Conservation (phyloP, 2,888 invertebrate species). For the Dynastes tityus region DNA sequence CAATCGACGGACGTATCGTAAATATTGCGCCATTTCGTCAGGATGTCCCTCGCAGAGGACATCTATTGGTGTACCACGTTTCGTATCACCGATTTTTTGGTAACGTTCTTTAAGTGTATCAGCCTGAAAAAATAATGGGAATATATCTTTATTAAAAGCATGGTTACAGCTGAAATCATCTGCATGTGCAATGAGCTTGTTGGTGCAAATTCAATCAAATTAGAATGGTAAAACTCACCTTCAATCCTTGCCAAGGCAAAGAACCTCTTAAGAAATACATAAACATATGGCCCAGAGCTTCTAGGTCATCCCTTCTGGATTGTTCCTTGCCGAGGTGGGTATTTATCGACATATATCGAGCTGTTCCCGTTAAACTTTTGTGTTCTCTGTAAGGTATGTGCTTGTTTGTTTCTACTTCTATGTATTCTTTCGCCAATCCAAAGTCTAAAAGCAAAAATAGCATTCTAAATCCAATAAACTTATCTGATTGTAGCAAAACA, state of each 20-base stretch:
- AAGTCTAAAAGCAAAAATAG: constrained; percentile 80
- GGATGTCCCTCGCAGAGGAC: constrained; percentile 89
- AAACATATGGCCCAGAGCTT: constrained; percentile 99
- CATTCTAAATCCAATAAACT: not conserved
- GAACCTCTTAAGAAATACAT: constrained; percentile 99
- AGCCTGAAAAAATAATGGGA: constrained; percentile 71
- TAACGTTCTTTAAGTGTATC: constrained; percentile 99
- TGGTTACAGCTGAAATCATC: too few species aligned
- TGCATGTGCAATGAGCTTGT: not conserved
- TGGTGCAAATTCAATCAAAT: not conserved
- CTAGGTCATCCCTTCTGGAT: constrained; percentile 98
- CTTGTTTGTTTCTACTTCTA: constrained; percentile 99
- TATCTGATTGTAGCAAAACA: not conserved
- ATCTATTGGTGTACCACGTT: constrained; percentile 98
- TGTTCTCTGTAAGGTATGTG: constrained; percentile 99
- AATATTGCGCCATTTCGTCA: constrained; percentile 98
- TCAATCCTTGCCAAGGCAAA: constrained; percentile 99
- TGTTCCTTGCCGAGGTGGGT: constrained; percentile 99
- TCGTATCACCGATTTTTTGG: constrained; percentile 99
- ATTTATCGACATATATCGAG: constrained; percentile 99
- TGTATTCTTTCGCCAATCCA: constrained; percentile 99
- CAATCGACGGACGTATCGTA: constrained; percentile 95
- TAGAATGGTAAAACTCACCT: constrained; percentile 70
- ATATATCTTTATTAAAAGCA: not conserved
- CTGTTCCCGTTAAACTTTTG: constrained; percentile 99